A percentile compares a stretch with the other conserved stretches of the same genome.
phyloP scores from a whole-genome alignment of 64 coral and sea anemone species.

The Acropora tenuis region DNA sequence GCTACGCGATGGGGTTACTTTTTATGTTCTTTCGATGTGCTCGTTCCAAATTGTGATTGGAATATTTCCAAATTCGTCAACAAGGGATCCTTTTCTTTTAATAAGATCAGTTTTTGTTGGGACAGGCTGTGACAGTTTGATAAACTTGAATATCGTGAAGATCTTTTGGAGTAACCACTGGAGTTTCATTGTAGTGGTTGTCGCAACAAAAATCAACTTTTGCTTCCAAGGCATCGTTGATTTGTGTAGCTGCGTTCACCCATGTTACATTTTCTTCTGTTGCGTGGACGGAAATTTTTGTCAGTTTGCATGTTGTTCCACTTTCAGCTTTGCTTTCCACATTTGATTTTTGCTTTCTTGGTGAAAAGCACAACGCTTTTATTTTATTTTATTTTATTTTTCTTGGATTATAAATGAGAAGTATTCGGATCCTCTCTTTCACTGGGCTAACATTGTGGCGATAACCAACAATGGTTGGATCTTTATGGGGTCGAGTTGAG shows the following conservation, averaged over 20 bases:
- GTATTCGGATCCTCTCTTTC: conserved; percentile 68
- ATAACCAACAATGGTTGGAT: conserved; percentile 63
- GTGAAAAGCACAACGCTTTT: conserved; percentile 74
- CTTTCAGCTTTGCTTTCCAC: conserved; percentile 63
- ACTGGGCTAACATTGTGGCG: conserved; percentile 68
- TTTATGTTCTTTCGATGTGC: neutral
- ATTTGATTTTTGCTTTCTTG: conserved; percentile 60
- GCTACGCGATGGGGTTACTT: too few species aligned
- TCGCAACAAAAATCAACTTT: conserved; percentile 57
- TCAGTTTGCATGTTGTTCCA: conserved; percentile 62
- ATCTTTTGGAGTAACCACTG: conserved; percentile 53
- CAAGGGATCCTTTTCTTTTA: conserved; percentile 73
- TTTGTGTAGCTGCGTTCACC: conserved; percentile 66
- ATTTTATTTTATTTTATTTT: conserved; percentile 30
- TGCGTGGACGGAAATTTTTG: conserved; percentile 40
- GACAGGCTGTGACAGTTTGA: conserved; percentile 59
- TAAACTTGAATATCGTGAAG: conserved; percentile 71
- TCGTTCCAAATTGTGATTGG: conserved; percentile 80
- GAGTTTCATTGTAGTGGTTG: conserved; percentile 11
- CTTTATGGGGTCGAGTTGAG: neutral
- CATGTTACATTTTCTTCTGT: conserved; percentile 66
- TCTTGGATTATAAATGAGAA: conserved; percentile 68
- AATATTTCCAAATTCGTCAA: conserved; percentile 71
- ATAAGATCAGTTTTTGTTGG: conserved; percentile 60
- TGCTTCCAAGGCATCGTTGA: conserved; percentile 72